Evolutionary conservation across 2,113 vertebrate species (phyloP), one percentile per base, ranked within the genome.

Genomic region (Sterrhoptilus dennistouni): DNA sequence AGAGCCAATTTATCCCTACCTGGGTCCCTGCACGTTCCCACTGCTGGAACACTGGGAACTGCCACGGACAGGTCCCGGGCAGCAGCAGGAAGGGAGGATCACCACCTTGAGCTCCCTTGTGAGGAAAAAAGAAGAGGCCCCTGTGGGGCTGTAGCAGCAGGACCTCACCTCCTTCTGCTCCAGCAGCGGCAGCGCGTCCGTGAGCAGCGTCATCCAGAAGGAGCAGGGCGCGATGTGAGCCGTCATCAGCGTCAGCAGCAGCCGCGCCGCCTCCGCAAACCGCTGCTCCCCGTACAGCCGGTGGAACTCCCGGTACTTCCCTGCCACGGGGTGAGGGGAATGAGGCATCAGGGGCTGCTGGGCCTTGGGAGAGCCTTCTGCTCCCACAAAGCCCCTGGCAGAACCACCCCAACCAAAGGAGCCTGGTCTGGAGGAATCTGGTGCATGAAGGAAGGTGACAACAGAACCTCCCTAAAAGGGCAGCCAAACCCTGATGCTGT

Each of bases 291-390:
- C 99, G 0, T 99, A 99, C 5, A 99, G 95, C 69, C 98, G 98
- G 98, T 99, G 99, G 97, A 99, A 99, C 89, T 99, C 99, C 0
- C 99, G 98, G 96, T 99, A 99, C 95, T 99, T 99, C 20, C 99
- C 99, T 57, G 23, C 64, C 77, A 35, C 0, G 5, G 65, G 56
- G 35, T 5, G 42, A 38, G 42, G 6, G 52, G 28, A 25, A 20
- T 27, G 24, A 25, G 22, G 14, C 0, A 1, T 89, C 59, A 82
- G 69, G 6, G 52, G 42, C 31, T 35, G 23, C 36, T 9, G 91
- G 29, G 28, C 20, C 60, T 1, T 4, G 14, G 49, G 28, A 14
- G 5, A 17, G 1, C 22, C 2, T 3, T 53, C 23, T 31, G 68
- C 59, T 54, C 40, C 31, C 17, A 2, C 8, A 22, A 4, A 69